Conservation (phyloP, 2,797 vertebrate species). For the Echeneis naucrates region DNA sequence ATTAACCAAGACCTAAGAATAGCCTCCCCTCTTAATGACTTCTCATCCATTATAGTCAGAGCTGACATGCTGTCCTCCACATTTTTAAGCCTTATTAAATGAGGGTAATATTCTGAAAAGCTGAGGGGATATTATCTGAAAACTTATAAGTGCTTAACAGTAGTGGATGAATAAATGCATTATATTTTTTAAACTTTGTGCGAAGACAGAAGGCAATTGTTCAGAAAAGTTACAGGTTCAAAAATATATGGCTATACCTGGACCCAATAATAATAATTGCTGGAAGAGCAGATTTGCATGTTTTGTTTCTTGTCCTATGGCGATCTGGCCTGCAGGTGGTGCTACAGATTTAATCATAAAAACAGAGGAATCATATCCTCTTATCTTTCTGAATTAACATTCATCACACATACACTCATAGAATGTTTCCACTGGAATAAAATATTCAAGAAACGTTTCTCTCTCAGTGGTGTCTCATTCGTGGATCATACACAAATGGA, state of each 20-base stretch:
- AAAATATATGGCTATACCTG: neutral
- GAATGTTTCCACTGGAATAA: slow-evolving; percentile 65
- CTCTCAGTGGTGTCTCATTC: slow-evolving; percentile 10
- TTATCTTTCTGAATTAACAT: slow-evolving; percentile 51
- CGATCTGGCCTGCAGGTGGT: slow-evolving; percentile 73
- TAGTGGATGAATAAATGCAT: slow-evolving; percentile 60
- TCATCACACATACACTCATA: slow-evolving; percentile 34
- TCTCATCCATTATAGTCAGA: slow-evolving; percentile 47
- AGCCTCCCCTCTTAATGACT: slow-evolving; percentile 44
- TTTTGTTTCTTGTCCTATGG: slow-evolving; percentile 24
- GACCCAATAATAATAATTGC: neutral
- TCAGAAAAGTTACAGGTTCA: neutral
- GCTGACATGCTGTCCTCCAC: slow-evolving; percentile 49
- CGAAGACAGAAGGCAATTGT: neutral
- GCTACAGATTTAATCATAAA: slow-evolving; percentile 47
- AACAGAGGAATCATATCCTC: slow-evolving; percentile 16
- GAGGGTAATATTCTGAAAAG: slow-evolving; percentile 88
- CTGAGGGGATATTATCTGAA: slow-evolving; percentile 83
- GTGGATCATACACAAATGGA: neutral
- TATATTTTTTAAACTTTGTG: slow-evolving; percentile 1
- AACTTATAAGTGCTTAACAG: slow-evolving; percentile 82
- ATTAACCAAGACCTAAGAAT: slow-evolving; percentile 90
- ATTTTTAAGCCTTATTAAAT: slow-evolving; percentile 88
- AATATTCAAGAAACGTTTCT: slow-evolving; percentile 37
- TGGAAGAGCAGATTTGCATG: neutral